Percentiles rank a stretch among this genome's conserved stretches.
These are phyloP conservation scores for Baryphthengus martii DNA, from an alignment of 2,113 vertebrate species.

Conservation along the genomic window DNA sequence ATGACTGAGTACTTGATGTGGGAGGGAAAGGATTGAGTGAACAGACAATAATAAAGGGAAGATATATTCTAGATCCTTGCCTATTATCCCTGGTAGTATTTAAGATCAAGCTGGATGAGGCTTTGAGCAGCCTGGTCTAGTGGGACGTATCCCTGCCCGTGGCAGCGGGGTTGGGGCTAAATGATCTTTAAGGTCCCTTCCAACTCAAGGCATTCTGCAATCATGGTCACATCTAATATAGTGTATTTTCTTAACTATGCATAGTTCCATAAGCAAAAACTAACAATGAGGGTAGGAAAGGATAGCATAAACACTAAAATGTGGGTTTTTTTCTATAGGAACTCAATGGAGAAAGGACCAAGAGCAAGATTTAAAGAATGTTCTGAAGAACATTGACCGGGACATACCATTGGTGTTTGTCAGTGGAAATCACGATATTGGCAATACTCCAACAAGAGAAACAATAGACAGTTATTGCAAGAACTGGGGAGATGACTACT, in stretches of 20 bases:
- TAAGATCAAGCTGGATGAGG: no score
- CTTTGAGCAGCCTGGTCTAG: no score
- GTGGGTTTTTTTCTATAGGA: conserved; percentile 65
- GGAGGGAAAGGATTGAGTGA: neutral
- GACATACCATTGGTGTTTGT: conserved; percentile 89
- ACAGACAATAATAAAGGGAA: neutral
- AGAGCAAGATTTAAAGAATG: conserved; percentile 83
- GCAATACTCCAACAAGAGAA: conserved; percentile 84
- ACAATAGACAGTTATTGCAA: conserved; percentile 80
- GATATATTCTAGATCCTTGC: neutral
- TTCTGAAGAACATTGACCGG: conserved; percentile 72
- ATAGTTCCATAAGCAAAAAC: neutral
- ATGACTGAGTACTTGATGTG: neutral
- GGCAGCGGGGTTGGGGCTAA: no score
- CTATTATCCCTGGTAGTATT: no score
- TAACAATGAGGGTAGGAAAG: neutral
- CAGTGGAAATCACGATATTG: conserved; percentile 95
- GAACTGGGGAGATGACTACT: conserved; percentile 94
- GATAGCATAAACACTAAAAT: neutral
- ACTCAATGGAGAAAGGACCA: conserved; percentile 81
- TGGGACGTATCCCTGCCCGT: no score
- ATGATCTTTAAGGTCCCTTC: no score
- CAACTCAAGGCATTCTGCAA: no score
- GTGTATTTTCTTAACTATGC: neutral
- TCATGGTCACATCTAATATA: neutral